phyloP scores from a whole-genome alignment of 1,140 invertebrate genomes.

The Drosophila sturtevanti region DNA sequence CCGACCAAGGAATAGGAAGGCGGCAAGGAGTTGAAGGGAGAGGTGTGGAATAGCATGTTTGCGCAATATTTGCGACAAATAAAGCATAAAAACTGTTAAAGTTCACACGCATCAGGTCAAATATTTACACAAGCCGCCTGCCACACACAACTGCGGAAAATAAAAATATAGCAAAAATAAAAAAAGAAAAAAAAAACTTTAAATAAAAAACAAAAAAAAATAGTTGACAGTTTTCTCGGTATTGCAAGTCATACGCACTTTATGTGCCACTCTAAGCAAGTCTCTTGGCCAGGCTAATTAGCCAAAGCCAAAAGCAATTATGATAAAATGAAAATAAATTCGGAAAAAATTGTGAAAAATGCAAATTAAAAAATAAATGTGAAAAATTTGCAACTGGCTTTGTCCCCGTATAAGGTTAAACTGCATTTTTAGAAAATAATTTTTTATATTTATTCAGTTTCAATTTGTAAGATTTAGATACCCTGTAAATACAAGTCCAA shows the following conservation, averaged over 20 bases:
- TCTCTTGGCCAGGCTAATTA: constrained; percentile 55
- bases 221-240: constrained; percentile 9
- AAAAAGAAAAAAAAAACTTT: constrained; percentile 20
- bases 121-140: constrained; percentile 72
- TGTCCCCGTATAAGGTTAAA: constrained; percentile 63
- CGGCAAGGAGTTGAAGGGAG: neutral
- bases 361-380: neutral
- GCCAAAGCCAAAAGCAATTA: constrained; percentile 57
- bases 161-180: constrained; percentile 18
- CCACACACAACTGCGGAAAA: constrained; percentile 35
- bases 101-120: constrained; percentile 79
- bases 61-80: constrained; percentile 81
- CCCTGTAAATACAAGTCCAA: neutral
- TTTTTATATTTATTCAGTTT: constrained; percentile 42
- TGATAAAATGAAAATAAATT: constrained; percentile 30
- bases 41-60: constrained; percentile 47
- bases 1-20: neutral
- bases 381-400: constrained; percentile 58
- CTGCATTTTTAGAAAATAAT: constrained; percentile 58
- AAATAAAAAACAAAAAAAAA: constrained; percentile 2
- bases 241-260: constrained; percentile 6
- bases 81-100: constrained; percentile 82
- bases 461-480: constrained; percentile 39
- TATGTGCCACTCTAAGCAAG: constrained; percentile 31
- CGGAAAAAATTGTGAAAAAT: constrained; percentile 35